These are phyloP conservation scores for Liposcelis brunnea DNA, from an alignment of 2,888 invertebrate genomes.

Conservation along the genomic window DNA sequence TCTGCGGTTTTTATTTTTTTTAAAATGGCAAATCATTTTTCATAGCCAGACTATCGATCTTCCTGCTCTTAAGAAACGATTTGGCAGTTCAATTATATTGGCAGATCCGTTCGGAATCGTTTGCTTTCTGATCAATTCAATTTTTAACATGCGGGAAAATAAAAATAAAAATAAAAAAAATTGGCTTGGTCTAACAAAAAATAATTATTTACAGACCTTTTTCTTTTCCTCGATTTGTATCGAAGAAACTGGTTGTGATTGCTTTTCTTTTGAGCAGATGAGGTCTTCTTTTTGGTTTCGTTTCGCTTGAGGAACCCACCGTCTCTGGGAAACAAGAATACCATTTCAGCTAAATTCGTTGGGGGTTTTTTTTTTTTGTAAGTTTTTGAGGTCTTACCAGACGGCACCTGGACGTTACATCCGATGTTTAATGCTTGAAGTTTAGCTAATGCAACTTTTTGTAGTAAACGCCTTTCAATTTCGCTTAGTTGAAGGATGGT, in stretches of 20 bases:
- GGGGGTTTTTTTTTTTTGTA: no score
- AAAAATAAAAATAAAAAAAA: background rate
- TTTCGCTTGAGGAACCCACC: slow-evolving; percentile 28
- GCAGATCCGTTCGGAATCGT: no score
- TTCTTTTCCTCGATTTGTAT: slow-evolving; percentile 28
- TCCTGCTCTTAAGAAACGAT: no score
- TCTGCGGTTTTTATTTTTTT: no score
- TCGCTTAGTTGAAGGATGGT: slow-evolving; percentile 57
- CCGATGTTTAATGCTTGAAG: slow-evolving; percentile 75
- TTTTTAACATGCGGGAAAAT: background rate
- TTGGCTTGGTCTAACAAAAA: background rate
- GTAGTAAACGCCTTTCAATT: slow-evolving; percentile 60
- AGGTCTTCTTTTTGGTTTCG: slow-evolving; percentile 59
- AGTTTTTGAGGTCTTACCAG: no score
- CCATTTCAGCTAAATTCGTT: background rate
- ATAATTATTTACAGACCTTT: slow-evolving; percentile 7
- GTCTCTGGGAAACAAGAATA: slow-evolving; percentile 26
- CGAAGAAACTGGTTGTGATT: slow-evolving; percentile 73
- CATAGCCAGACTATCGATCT: no score
- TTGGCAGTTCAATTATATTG: no score
- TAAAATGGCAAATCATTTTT: no score
- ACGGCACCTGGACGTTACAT: slow-evolving; percentile 59
- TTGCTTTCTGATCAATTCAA: background rate
- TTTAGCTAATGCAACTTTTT: slow-evolving; percentile 71
- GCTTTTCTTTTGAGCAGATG: slow-evolving; percentile 74